Conservation (phyloP, 2,888 invertebrate species). For the Ormyrus nitidulus region DNA sequence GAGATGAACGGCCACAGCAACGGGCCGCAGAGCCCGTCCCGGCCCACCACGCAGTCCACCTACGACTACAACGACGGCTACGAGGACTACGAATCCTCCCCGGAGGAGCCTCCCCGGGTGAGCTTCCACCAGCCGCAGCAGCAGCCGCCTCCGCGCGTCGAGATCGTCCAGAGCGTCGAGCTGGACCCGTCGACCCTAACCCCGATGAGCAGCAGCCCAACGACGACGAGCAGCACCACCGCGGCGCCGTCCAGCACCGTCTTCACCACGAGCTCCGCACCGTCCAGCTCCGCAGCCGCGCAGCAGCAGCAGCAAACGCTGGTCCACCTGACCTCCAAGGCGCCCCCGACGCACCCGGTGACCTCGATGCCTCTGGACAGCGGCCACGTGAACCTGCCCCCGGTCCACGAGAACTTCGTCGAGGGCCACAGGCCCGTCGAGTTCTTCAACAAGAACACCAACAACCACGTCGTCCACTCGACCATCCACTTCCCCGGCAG, state of each 20-base stretch:
- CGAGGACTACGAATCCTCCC: conserved; percentile 65
- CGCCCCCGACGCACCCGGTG: conserved; percentile 52
- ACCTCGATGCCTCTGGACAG: conserved; percentile 67
- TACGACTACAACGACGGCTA: conserved; percentile 70
- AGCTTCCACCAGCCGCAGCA: conserved; percentile 14
- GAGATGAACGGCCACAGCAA: conserved; percentile 53
- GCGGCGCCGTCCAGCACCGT: background rate
- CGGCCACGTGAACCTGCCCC: conserved; percentile 46
- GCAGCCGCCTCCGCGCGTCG: conserved; percentile 7
- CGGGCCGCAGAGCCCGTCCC: conserved; percentile 54
- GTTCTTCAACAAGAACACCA: conserved; percentile 52
- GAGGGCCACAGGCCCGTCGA: conserved; percentile 58
- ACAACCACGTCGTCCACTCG: conserved; percentile 59
- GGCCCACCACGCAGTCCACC: conserved; percentile 7
- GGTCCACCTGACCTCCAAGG: conserved; percentile 15
- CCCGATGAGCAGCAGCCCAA: conserved; percentile 17
- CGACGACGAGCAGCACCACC: background rate
- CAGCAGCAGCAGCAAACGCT: conserved; percentile 5
- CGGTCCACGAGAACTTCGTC: conserved; percentile 61
- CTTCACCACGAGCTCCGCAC: too few species aligned
- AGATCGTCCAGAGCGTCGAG: conserved; percentile 19
- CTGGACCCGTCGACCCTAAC: background rate
- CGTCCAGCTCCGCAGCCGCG: too few species aligned
- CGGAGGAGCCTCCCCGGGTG: conserved; percentile 17
- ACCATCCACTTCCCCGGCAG: conserved; percentile 59